Evolutionary conservation across 2,113 vertebrate species (phyloP), one percentile per base, ranked within the genome.

Genomic region (Pipra filicauda): DNA sequence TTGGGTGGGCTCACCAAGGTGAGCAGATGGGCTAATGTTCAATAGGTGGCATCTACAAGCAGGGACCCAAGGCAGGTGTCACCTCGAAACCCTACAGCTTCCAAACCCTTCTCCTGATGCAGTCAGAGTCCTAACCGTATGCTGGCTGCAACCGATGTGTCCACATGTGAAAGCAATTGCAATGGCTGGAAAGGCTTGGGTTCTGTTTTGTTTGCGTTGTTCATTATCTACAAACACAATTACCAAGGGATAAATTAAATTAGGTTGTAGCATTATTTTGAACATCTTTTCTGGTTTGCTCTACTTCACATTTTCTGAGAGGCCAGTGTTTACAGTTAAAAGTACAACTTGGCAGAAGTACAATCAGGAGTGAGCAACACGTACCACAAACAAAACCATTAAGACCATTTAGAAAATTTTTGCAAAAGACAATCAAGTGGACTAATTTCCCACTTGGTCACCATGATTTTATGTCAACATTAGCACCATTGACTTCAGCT

Each of bases 171-270:
- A 96, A 95, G 69, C 66, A 95, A 94, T 95, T 94, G 88, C 8
- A 5, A 75, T 44, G 70, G 79, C 81, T 97, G 88, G 93, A 87
- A 94, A 82, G 89, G 49, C 77, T 93, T 61, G 74, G 39, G 81
- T 46, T 88, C 85, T 82, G 76, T 91, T 97, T 96, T 96, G 93
- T 96, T 96, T 96, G 95, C 15, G 0, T 90, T 96, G 79, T 89
- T 95, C 92, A 96, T 97, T 97, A 96, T 96, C 97, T 97, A 96
- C 94, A 96, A 96, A 96, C 97, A 88, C 49, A 96, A 96, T 97
- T 97, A 96, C 95, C 73, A 94, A 69, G 80, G 82, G 94, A 97
- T 94, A 95, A 96, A 97, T 96, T 96, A 85, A 96, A 97, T 97
- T 97, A 97, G 82, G 75, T 96, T 91, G 95, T 91, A 96, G 91